phyloP scores from a whole-genome alignment of 2,113 vertebrate species.

The Triplophysa rosa region DNA sequence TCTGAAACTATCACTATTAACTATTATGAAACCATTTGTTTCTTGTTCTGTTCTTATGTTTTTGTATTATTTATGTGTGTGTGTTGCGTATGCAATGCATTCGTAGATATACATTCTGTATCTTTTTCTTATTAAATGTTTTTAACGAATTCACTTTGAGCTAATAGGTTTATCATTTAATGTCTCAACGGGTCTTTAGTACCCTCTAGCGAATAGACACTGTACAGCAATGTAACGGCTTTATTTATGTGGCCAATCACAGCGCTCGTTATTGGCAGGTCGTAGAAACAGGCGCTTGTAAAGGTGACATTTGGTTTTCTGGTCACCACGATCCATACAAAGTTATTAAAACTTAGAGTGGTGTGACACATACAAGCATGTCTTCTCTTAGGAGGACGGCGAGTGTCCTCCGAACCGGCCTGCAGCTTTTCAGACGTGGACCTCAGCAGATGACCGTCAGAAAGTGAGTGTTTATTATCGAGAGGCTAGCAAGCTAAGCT shows the following conservation, averaged over 20 bases:
- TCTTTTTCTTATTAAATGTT: too few species aligned
- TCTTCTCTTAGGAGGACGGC: slow-evolving; percentile 31
- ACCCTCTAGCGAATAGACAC: slow-evolving; percentile 63
- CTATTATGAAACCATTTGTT: too few species aligned
- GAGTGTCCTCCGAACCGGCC: slow-evolving; percentile 22
- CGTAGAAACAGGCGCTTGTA: slow-evolving; percentile 44
- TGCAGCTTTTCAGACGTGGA: slow-evolving; percentile 2
- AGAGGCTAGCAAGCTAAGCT: slow-evolving; percentile 4
- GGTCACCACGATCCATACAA: not conserved
- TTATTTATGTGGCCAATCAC: slow-evolving; percentile 61
- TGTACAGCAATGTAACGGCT: not conserved
- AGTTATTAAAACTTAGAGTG: not conserved
- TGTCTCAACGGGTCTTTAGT: slow-evolving; percentile 33
- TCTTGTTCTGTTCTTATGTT: too few species aligned
- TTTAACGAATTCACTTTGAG: too few species aligned
- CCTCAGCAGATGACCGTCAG: slow-evolving; percentile 19
- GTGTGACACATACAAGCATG: slow-evolving; percentile 7
- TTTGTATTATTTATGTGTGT: too few species aligned
- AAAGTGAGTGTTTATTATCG: slow-evolving; percentile 21
- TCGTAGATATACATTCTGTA: too few species aligned
- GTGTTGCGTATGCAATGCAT: too few species aligned
- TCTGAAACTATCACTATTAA: too few species aligned
- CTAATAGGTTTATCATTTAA: too few species aligned
- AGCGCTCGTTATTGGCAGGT: slow-evolving; percentile 52
- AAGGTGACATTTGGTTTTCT: slow-evolving; percentile 69